Base-by-base conservation (phyloP, 92 coral and sea anemone genomes). In the Porites cylindrica region DNA sequence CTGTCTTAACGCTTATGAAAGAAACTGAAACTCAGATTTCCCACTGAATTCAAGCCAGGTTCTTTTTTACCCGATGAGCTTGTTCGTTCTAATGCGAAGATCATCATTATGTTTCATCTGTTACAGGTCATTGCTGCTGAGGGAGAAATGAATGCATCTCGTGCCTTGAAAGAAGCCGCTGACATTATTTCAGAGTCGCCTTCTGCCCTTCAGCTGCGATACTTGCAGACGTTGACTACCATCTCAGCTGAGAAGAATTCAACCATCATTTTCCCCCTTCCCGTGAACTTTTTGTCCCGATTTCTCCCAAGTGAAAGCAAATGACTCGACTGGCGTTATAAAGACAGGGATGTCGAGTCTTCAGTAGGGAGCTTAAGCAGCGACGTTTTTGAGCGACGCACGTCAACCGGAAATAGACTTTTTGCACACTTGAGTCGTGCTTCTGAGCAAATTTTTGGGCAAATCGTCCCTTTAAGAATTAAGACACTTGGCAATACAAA, bases 201-300 rank as follows among this genome's bases (percentile, higher is more conserved):
- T 10, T 92, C 93, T 54, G 98, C 98, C 10, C 91, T 96, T 29
- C 98, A 96, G 91, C 97, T 96, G 10, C 95, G 98, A 74, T 96
- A 96, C 85, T 88, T 96, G 69, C 98, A 96, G 81, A 96, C 98
- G 13, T 88, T 96, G 66, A 96, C 92, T 52, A 89, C 95, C 19
- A 96, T 96, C 83, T 92, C 98, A 1, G 98, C 98, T 29, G 98
- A 96, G 93, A 96, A 96, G 82, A 96, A 96, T 72, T 96, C 98
- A 12, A 96, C 98, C 10, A 92, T 96, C 74, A 90, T 96, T 38
- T 96, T 96, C 96, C 98, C 98, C 26, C 92, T 96, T 4, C 98
- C 98, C 17, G 87, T 96, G 21, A 96, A 94, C 88, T 93, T 93
- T 56, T 83, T 93, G 83, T 69, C 92, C 32, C 87, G 96, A 78